phyloP scores from a whole-genome alignment of 2,797 vertebrate species.

The Valencia hispanica region DNA sequence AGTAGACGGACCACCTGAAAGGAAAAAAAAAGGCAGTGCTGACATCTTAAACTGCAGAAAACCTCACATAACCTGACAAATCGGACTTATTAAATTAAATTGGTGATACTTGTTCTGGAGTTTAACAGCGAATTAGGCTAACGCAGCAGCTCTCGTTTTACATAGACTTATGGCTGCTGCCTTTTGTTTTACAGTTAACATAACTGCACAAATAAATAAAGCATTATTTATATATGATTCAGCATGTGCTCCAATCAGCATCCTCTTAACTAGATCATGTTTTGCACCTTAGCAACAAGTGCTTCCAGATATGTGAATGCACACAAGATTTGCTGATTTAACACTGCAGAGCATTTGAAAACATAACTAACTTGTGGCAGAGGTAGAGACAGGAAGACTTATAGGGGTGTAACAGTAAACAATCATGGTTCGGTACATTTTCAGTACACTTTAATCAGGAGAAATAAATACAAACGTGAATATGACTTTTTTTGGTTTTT shows the following conservation, averaged over 20 bases:
- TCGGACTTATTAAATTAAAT: too few relatives aligned
- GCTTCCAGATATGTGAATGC: background rate
- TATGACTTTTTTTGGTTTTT: too few relatives aligned
- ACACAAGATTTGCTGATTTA: background rate
- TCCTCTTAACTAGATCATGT: background rate
- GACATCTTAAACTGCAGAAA: background rate
- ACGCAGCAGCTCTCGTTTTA: background rate
- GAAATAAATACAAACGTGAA: too few relatives aligned
- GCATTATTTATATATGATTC: too few relatives aligned
- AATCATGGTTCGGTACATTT: too few relatives aligned
- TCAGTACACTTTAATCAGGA: too few relatives aligned
- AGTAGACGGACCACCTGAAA: slow-evolving; percentile 93
- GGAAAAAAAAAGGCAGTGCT: background rate
- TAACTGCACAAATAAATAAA: background rate
- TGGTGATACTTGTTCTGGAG: too few relatives aligned
- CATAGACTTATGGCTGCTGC: background rate
- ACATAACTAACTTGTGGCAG: background rate
- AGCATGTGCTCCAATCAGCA: background rate
- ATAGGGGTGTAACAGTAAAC: too few relatives aligned
- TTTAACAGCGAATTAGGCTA: background rate
- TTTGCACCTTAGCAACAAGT: background rate
- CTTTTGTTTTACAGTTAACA: background rate
- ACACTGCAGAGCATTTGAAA: background rate
- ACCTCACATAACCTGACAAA: background rate
- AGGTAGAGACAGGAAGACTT: background rate